Evolutionary conservation across 2,113 vertebrate species (phyloP).

Genomic region (Scolopax mira): DNA sequence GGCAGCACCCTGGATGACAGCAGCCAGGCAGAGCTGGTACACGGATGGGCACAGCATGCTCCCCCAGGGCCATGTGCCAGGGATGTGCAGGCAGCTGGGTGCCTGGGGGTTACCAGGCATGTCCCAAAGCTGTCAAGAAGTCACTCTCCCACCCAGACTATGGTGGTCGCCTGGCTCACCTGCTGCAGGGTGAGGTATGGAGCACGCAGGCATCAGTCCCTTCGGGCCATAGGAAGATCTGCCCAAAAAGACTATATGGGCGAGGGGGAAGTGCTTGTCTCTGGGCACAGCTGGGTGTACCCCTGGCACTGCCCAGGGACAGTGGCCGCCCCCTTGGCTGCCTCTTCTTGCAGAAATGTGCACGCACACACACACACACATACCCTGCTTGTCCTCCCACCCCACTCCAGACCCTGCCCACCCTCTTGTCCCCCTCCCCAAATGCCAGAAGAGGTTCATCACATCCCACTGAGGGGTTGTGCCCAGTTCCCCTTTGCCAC

Average conservation of each 20-base stretch:
- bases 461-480: neutral
- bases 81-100: neutral
- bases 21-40: neutral
- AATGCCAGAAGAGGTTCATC: neutral
- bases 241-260: rapidly evolving
- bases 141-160: neutral
- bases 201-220: neutral
- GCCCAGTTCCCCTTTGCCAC: neutral
- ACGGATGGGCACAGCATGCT: rapidly evolving
- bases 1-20: neutral
- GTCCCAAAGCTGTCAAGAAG: neutral
- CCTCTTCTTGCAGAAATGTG: neutral
- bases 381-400: neutral
- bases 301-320: neutral
- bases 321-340: neutral
- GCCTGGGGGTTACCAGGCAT: neutral
- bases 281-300: neutral
- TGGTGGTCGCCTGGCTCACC: neutral
- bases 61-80: rapidly evolving
- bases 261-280: neutral
- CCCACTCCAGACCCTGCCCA: neutral
- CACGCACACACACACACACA: neutral
- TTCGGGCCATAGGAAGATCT: neutral
- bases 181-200: rapidly evolving
- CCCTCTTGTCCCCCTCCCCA: neutral